A percentile compares a stretch with the other conserved stretches of the same genome.
phyloP scores from a whole-genome alignment of 2,113 vertebrate genomes.

The Pimephales promelas region DNA sequence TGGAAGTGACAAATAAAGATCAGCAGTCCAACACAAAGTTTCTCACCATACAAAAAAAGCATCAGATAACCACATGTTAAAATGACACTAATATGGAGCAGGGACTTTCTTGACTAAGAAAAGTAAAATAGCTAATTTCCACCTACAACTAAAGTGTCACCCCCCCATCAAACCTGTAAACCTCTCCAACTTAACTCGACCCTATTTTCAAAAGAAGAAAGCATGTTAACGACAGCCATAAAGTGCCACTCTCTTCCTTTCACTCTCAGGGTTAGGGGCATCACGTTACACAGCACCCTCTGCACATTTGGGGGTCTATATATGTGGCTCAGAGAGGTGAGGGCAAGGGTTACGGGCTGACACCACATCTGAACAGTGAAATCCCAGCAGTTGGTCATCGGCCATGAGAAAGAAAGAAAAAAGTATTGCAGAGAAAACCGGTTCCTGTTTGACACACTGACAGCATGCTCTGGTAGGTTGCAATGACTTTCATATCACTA shows the following conservation, averaged over 20 bases:
- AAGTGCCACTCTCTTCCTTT: constrained; percentile 35
- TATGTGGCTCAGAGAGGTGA: constrained; percentile 16
- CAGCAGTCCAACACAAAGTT: background rate
- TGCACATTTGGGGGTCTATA: constrained; percentile 10
- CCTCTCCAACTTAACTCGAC: background rate
- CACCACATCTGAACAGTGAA: constrained; percentile 58
- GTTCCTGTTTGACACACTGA: background rate
- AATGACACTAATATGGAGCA: background rate
- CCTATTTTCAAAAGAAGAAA: constrained; percentile 24
- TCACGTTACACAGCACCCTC: constrained; percentile 64
- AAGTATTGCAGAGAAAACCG: constrained; percentile 13
- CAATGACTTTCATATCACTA: background rate
- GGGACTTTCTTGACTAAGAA: background rate
- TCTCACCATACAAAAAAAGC: background rate
- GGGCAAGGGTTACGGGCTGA: constrained; percentile 56
- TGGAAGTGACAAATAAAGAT: background rate
- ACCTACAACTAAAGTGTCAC: background rate
- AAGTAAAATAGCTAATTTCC: background rate
- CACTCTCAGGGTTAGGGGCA: constrained; percentile 47
- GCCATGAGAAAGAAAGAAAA: background rate
- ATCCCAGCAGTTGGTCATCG: constrained; percentile 61
- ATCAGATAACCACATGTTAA: background rate
- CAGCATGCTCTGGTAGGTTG: background rate
- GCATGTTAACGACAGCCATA: constrained; percentile 36
- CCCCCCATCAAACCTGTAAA: background rate